phyloP scores from a whole-genome alignment of 1,140 invertebrate genomes.

The Drosophila willistoni region DNA sequence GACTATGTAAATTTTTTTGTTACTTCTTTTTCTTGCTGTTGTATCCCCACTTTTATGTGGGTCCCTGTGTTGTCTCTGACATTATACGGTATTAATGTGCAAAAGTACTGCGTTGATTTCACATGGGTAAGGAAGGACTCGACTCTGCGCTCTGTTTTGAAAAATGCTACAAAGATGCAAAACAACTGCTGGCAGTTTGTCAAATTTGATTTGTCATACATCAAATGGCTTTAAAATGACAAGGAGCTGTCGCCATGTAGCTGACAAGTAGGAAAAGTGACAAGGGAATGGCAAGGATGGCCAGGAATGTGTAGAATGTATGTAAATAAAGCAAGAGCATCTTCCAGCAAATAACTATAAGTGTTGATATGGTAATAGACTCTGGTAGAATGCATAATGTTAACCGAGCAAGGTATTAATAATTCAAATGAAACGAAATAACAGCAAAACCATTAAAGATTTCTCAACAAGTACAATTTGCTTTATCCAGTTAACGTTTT shows the following conservation, averaged over 20 bases:
- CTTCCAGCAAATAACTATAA: constrained; percentile 17
- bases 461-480: too few relatives aligned
- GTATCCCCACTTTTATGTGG: constrained; percentile 1
- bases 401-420: not conserved
- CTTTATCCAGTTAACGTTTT: too few relatives aligned
- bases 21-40: constrained; percentile 18
- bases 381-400: not conserved
- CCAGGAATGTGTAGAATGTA: constrained; percentile 4
- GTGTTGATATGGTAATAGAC: constrained; percentile 22
- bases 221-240: constrained; percentile 79
- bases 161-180: constrained; percentile 77
- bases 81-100: constrained; percentile 69
- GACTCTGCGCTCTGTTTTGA: constrained; percentile 42
- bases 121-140: constrained; percentile 37
- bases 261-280: constrained; percentile 33
- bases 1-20: constrained; percentile 71
- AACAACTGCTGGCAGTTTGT: constrained; percentile 80
- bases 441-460: not conserved
- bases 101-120: constrained; percentile 71
- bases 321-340: constrained; percentile 16
- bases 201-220: constrained; percentile 81
- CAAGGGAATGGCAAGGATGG: constrained; percentile 8
- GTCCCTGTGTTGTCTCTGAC: constrained; percentile 22
- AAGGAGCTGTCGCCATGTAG: constrained; percentile 49
- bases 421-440: not conserved